Evolutionary conservation across 2,113 vertebrate genomes (phyloP), one percentile per base, ranked within the genome.

Genomic region (Alligator sinensis): DNA sequence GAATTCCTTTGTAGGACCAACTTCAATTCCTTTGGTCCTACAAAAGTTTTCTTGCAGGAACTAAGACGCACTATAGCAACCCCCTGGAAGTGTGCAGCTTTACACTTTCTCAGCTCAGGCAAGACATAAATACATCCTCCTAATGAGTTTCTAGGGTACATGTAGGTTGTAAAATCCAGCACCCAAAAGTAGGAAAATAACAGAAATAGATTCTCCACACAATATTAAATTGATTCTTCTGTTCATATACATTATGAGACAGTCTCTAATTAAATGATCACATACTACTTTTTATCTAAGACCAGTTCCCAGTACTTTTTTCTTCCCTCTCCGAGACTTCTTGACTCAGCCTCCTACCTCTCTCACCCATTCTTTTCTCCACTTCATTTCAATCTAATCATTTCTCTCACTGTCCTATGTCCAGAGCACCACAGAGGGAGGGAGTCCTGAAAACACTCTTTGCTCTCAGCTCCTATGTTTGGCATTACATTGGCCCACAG

Each of bases 51-150:
- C 70, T 60, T 3, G 6, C 64, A 17, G 81, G 81, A 77, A 68
- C 89, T 75, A 79, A 0, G 0, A 57, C 62, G 0, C 0, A 30
- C 25, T 80, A 8, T 4, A 77, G 60, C 25, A 88, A 4, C 6
- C 28, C n/a, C 7, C 2, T 70, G 5, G 6, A 90, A n/a, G 6
- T 57, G 27, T 34, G 68, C 28, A 15, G 4, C 19, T 80, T 24
- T 16, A 28, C 77, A 57, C 21, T 47, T 21, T 62, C 3, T 6
- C 34, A 9, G n/a, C 6, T 55, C 27, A 85, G 68, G 11, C 15
- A 72, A 22, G n/a, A 21, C 30, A 34, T 68, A 68, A 72, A 72
- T 72, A 34, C 47, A 47, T 47, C 47, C 47, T 47, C 47, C 47
- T 47, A 47, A 47, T 47, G 47, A 7, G 47, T 47, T 47, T 47